phyloP scores from a whole-genome alignment of 2,113 vertebrate species.

The Centropus unirufus region DNA sequence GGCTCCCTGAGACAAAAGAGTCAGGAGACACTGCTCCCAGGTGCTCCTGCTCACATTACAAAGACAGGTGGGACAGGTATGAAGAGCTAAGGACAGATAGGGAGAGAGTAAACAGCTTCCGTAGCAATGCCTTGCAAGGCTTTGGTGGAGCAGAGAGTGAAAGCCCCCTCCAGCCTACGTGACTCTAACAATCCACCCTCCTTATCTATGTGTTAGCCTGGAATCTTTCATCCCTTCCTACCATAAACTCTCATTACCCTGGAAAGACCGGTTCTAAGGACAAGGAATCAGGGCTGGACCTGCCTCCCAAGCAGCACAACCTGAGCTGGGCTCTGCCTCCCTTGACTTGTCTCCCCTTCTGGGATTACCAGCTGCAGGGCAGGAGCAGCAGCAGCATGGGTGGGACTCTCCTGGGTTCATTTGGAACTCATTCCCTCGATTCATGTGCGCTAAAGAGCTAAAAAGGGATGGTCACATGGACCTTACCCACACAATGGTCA shows the following conservation, averaged over 20 bases:
- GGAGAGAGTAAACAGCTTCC: not conserved
- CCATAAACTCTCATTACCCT: not conserved
- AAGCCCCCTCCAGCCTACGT: not conserved
- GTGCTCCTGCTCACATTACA: not conserved
- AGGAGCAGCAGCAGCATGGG: not conserved
- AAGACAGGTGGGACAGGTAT: not conserved
- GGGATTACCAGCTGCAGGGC: not conserved
- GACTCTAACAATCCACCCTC: not conserved
- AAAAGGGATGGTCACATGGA: slow-evolving; percentile 40
- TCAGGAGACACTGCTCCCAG: not conserved
- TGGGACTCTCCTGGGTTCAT: not conserved
- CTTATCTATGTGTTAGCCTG: not conserved
- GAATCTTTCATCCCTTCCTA: not conserved
- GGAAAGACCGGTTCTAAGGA: not conserved
- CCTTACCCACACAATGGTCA: slow-evolving; percentile 32
- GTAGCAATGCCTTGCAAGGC: not conserved
- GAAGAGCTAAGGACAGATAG: not conserved
- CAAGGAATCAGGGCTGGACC: not conserved
- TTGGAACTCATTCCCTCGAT: not conserved
- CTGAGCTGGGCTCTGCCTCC: not conserved
- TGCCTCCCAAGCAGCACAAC: not conserved
- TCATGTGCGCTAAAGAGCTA: not conserved
- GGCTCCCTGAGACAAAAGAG: not conserved
- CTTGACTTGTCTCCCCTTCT: not conserved
- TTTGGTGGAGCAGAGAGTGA: not conserved